These are phyloP conservation scores for Clavelina lepadiformis DNA, from an alignment of 23 tunicate species.

Conservation along the genomic window DNA sequence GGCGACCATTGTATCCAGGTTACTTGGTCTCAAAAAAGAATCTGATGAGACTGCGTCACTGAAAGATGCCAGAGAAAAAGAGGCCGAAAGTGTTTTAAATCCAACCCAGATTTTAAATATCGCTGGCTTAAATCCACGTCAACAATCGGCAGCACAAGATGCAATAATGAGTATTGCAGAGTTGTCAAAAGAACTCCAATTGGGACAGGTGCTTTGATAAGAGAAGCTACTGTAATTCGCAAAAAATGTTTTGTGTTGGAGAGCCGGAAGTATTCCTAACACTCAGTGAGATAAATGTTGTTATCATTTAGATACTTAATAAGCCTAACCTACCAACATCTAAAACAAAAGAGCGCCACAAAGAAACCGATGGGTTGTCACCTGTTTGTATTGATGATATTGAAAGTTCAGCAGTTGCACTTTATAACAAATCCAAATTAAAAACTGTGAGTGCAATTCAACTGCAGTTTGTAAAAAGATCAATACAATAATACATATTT, in stretches of 20 bases:
- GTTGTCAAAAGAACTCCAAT: conserved; percentile 68
- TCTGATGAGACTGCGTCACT: neutral
- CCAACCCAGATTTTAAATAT: conserved; percentile 89
- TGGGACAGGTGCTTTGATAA: conserved; percentile 62
- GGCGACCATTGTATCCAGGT: conserved; percentile 11
- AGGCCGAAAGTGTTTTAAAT: conserved; percentile 48
- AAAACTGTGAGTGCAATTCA: conserved; percentile 31
- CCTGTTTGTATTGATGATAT: conserved; percentile 66
- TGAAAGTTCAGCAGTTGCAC: conserved; percentile 89
- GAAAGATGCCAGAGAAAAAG: conserved; percentile 5
- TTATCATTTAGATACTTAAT: too few relatives aligned
- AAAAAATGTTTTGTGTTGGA: too few relatives aligned
- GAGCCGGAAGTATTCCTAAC: too few relatives aligned
- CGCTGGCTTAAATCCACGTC: conserved; percentile 70
- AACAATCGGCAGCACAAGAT: conserved; percentile 71
- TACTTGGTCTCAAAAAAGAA: conserved; percentile 10
- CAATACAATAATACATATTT: neutral
- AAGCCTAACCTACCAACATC: too few relatives aligned
- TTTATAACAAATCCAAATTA: conserved; percentile 69
- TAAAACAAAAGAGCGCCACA: conserved; percentile 6
- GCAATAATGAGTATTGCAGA: conserved; percentile 93
- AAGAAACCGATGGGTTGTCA: conserved; percentile 69
- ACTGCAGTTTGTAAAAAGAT: neutral
- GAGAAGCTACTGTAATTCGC: too few relatives aligned
- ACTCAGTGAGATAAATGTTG: too few relatives aligned